Evolutionary conservation across 2,888 invertebrate species (phyloP), one percentile per base, ranked within the genome.

Genomic region (Rotaria magnacalcarata): DNA sequence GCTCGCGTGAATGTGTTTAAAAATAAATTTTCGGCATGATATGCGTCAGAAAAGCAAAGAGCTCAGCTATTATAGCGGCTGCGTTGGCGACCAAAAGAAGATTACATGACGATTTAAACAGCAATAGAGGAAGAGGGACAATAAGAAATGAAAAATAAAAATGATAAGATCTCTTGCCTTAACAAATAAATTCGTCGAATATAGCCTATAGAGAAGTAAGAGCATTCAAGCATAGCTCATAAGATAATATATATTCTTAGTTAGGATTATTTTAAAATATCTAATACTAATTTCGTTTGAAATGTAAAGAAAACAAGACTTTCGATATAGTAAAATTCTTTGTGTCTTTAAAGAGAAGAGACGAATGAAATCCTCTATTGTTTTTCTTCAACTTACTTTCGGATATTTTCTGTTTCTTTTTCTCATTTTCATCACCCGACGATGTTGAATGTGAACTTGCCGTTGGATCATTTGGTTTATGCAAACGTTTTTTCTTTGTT

Each of bases 381-480:
- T 67, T 34, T 3, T 60, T n/a, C 27, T 11, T 21, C 19, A 6
- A 67, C 67, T 34, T 67, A 67, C 67, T 67, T 34, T 67, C 67
- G 0, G 67, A 27, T 67, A 5, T 67, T 34, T 67, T 67, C 34
- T 34, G 67, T 34, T 67, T 34, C 5, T 67, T 67, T 67, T 60
- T 60, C 2, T 67, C 67, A 34, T 67, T 80, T 47, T 80, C 80
- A 47, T 80, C 80, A 47, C 80, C 10, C n/a, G 80, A 80, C n/a
- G 47, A 80, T 80, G 80, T 4, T 80, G 80, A 67, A 67, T 67
- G 67, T 19, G 67, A 14, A 19, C 34, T 19, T 3, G 0, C 14
- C 7, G 19, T 16, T 27, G 67, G 16, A 41, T 67, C 67, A 67
- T 67, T 67, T 41, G 67, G 43, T 80, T 80, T 80, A 14, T 80